Conservation (phyloP, 2,113 vertebrate genomes). For the Henicopernis longicauda region DNA sequence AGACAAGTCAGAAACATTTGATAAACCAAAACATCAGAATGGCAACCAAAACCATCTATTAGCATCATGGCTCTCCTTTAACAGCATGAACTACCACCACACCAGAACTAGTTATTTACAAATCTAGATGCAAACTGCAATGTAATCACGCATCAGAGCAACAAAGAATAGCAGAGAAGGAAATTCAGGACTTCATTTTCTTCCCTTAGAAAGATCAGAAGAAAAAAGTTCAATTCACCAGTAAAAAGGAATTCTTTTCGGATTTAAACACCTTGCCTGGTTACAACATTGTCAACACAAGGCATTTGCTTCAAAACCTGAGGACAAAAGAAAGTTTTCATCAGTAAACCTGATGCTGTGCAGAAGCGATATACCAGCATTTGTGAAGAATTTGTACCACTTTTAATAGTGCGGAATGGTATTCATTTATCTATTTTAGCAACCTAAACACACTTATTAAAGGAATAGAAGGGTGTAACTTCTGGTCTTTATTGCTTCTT, state of each 20-base stretch:
- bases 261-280: background rate
- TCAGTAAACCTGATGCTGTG: background rate
- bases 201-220: background rate
- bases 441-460: background rate
- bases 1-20: slow-evolving; percentile 1
- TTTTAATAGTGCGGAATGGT: background rate
- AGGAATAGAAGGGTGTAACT: background rate
- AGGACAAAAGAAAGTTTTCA: slow-evolving; percentile 13
- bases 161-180: background rate
- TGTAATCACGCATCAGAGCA: slow-evolving; percentile 16
- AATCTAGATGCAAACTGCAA: background rate
- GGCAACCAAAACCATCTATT: background rate
- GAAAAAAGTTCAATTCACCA: slow-evolving; percentile 10
- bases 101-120: slow-evolving; percentile 18
- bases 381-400: background rate
- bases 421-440: background rate
- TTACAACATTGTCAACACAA: background rate
- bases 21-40: background rate
- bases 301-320: background rate
- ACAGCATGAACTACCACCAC: background rate
- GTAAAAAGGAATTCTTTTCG: background rate
- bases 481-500: background rate
- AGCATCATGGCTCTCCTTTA: background rate
- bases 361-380: background rate
- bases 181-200: background rate